A percentile compares a stretch with the other conserved stretches of the same genome.
Evolutionary conservation across 2,888 invertebrate genomes (phyloP).

Genomic region (Troides helena): DNA sequence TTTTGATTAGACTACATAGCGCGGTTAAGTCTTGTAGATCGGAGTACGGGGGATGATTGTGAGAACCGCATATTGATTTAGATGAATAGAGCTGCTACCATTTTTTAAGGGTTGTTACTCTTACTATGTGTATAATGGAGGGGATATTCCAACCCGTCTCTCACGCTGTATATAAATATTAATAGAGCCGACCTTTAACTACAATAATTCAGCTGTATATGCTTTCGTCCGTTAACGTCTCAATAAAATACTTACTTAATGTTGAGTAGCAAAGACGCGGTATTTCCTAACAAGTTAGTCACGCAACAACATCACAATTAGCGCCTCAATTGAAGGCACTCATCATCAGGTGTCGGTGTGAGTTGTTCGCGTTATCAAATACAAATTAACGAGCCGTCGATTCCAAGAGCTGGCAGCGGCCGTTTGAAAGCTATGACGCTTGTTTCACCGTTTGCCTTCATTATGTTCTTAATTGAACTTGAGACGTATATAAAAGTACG

Average conservation of each 20-base stretch:
- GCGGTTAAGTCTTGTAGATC: no score
- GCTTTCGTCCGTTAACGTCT: background rate
- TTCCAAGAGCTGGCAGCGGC: constrained; percentile 16
- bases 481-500: constrained; percentile 14
- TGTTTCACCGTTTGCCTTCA: constrained; percentile 24
- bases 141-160: no score
- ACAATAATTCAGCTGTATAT: no score
- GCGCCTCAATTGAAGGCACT: constrained; percentile 19
- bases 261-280: background rate
- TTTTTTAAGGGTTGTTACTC: no score
- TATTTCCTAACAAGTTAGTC: background rate
- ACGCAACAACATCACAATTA: constrained; percentile 26
- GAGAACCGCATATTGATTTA: no score
- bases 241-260: background rate
- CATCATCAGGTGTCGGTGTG: constrained; percentile 24
- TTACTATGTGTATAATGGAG: no score
- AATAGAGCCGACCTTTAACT: no score
- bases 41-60: no score
- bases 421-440: constrained; percentile 22
- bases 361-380: constrained; percentile 25
- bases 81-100: no score
- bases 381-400: constrained; percentile 23
- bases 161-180: no score
- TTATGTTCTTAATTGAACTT: constrained; percentile 25
- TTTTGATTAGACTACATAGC: background rate